Evolutionary conservation across 2,797 vertebrate genomes (phyloP).

Genomic region (Holocentrus rufus): DNA sequence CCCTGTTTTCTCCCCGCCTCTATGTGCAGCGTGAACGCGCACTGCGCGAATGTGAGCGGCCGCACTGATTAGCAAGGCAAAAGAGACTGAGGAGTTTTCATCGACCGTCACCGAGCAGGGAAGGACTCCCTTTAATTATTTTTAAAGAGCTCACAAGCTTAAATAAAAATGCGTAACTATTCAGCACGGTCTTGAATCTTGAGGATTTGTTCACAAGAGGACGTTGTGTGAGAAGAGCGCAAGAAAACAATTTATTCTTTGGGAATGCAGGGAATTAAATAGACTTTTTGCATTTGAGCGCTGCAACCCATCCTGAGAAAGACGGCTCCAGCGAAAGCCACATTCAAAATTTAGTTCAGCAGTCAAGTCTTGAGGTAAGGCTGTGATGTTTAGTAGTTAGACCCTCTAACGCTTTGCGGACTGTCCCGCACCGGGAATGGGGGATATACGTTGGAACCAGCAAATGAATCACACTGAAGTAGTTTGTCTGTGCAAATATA

Average conservation of each 20-base stretch:
- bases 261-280: constrained; percentile 75
- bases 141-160: constrained; percentile 35
- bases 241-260: constrained; percentile 46
- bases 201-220: constrained; percentile 42
- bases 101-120: constrained; percentile 60
- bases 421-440: constrained; percentile 11
- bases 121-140: constrained; percentile 51
- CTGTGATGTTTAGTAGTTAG: constrained; percentile 31
- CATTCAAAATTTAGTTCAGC: constrained; percentile 52
- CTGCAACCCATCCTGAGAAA: constrained; percentile 37
- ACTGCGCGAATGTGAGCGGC: constrained; percentile 67
- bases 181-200: constrained; percentile 37
- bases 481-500: not conserved
- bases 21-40: constrained; percentile 72
- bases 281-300: constrained; percentile 53
- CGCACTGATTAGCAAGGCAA: constrained; percentile 79
- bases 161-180: constrained; percentile 37
- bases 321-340: constrained; percentile 8
- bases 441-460: constrained; percentile 46
- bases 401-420: constrained; percentile 3
- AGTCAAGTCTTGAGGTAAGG: constrained; percentile 67
- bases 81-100: constrained; percentile 63
- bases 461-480: constrained; percentile 12
- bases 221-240: constrained; percentile 14
- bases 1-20: constrained; percentile 55